Base-by-base conservation (phyloP, 2,113 vertebrate species). In the Crotophaga sulcirostris region DNA sequence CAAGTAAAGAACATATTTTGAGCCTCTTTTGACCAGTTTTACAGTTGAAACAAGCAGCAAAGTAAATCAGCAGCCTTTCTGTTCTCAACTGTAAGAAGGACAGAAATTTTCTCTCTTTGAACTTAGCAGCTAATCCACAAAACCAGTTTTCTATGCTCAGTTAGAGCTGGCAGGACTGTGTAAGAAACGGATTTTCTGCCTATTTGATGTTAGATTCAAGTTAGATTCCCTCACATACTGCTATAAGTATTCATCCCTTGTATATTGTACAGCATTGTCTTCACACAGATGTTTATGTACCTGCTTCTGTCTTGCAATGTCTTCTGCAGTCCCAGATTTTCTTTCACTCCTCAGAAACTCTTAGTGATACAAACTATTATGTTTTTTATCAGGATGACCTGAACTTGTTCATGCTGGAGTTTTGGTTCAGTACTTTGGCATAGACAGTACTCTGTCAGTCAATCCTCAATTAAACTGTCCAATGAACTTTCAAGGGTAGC, bases 41-140 rank as follows among this genome's bases (percentile, higher is more conserved):
- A 34, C 6, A 21, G 3, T 26, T 77, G 26, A 75, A 87, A 81
- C 49, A 60, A 59, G 4, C 11, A n/a, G 26, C 75, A 17, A 58
- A 86, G 34, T 29, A 69, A 74, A 59, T 40, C 63, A 36, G 4
- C 29, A 52, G 5, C 3, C 2, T 67, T 21, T 67, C n/a, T 68
- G 6, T 52, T 75, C 19, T 69, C 0, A 0, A 3, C 10, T 72
- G 11, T 47, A 80, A 55, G 4, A 63, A 47, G 3, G 14, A 67
- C 8, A 54, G 24, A 86, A 67, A 62, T 33, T 54, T 80, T 3
- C 10, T 70, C 10, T 45, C 23, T 60, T 80, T 74, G 7, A 33
- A 12, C 5, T 80, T 81, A 82, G 34, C 23, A 87, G 18, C 14
- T 84, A 72, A 74, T 86, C 33, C 60, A 70, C 42, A 77, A 62